phyloP scores from a whole-genome alignment of 1,140 invertebrate genomes.

The Cydia amplana region DNA sequence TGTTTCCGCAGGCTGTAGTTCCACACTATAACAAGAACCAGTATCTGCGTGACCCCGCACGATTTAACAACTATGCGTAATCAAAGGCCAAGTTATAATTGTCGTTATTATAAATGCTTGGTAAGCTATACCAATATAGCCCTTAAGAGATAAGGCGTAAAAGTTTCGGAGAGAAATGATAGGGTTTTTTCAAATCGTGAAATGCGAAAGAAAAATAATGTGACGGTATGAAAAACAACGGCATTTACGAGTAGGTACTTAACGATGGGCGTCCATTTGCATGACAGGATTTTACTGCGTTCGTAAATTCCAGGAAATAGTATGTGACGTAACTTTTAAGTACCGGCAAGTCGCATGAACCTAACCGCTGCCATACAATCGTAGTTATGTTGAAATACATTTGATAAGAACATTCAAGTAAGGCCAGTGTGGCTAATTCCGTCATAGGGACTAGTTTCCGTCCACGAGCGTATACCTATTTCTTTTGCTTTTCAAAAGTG shows the following conservation, averaged over 20 bases:
- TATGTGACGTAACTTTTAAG: no score
- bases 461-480: no score
- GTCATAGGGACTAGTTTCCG: no score
- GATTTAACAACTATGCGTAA: background rate
- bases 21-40: background rate
- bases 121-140: background rate
- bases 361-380: no score
- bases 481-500: no score
- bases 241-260: background rate
- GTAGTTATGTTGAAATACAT: no score
- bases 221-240: background rate
- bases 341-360: no score
- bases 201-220: background rate
- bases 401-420: no score
- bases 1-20: background rate
- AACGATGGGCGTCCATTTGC: background rate
- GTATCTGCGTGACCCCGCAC: background rate
- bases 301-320: no score
- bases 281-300: background rate
- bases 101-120: background rate
- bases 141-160: background rate
- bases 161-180: background rate
- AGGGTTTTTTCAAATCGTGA: conserved; percentile 8
- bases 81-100: background rate
- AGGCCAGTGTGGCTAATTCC: no score